Conservation (phyloP, 2,888 invertebrate genomes). For the Spatulosminthurus flaviceps region DNA sequence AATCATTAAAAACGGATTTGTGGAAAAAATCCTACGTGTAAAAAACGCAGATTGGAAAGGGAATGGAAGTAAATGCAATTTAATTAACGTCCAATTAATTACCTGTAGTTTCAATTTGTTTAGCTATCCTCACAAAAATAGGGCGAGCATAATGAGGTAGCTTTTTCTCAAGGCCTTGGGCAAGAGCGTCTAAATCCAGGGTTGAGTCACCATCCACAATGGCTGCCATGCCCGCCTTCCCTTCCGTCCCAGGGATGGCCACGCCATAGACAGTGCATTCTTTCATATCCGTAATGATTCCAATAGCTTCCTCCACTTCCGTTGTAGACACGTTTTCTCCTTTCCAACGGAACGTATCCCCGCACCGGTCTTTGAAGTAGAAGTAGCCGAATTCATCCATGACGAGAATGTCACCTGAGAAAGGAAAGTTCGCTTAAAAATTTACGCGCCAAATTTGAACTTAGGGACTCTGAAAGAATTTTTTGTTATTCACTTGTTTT, state of each 20-base stretch:
- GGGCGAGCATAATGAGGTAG: slow-evolving; percentile 89
- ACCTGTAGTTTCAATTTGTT: slow-evolving; percentile 44
- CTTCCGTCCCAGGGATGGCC: slow-evolving; percentile 39
- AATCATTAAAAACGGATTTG: background rate
- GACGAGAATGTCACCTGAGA: too few relatives aligned
- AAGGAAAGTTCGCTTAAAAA: too few relatives aligned
- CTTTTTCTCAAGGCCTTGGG: slow-evolving; percentile 74
- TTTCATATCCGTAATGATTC: slow-evolving; percentile 80
- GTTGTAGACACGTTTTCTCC: slow-evolving; percentile 98
- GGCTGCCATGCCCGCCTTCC: slow-evolving; percentile 90
- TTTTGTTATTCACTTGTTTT: too few relatives aligned
- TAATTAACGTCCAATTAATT: background rate
- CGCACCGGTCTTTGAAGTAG: slow-evolving; percentile 93
- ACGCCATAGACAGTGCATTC: slow-evolving; percentile 96
- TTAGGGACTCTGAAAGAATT: too few relatives aligned
- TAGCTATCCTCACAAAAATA: slow-evolving; percentile 79
- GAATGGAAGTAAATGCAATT: background rate
- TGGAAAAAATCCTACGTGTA: too few relatives aligned
- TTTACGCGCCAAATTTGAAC: too few relatives aligned
- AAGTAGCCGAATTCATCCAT: slow-evolving; percentile 80
- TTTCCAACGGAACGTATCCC: slow-evolving; percentile 97
- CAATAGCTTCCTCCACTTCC: slow-evolving; percentile 92
- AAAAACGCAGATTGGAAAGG: too few relatives aligned
- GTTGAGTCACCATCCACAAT: slow-evolving; percentile 78
- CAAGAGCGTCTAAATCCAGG: slow-evolving; percentile 72